phyloP scores from a whole-genome alignment of 2,888 invertebrate species.

The Smittia sp. region DNA sequence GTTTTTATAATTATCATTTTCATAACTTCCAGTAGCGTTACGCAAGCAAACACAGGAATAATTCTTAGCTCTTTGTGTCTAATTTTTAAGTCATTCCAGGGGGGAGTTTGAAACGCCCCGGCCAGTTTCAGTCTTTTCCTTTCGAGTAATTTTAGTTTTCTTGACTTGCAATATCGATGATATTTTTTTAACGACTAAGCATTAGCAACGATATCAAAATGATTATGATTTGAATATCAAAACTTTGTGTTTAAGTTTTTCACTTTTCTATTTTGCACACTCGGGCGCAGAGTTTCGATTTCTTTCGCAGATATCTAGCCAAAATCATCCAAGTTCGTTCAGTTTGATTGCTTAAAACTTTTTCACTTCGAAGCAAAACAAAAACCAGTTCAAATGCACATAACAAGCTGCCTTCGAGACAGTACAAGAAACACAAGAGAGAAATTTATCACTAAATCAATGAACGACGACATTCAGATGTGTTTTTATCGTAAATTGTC shows the following conservation, averaged over 20 bases:
- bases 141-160: not conserved
- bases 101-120: not conserved
- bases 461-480: too few species aligned
- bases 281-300: not conserved
- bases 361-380: conserved; percentile 37
- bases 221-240: conserved; percentile 9
- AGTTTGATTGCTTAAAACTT: not conserved
- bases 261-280: conserved; percentile 4
- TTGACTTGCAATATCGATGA: conserved; percentile 19
- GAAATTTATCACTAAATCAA: conserved; percentile 25
- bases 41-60: not conserved
- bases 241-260: conserved; percentile 1
- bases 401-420: conserved; percentile 46
- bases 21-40: conserved; percentile 11
- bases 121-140: not conserved
- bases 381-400: conserved; percentile 44
- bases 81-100: conserved; percentile 32
- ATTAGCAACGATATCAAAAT: conserved; percentile 14
- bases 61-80: conserved; percentile 3
- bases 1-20: conserved; percentile 16
- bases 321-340: not conserved
- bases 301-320: not conserved
- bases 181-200: conserved; percentile 5
- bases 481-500: conserved; percentile 3
- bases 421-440: conserved; percentile 45